Evolutionary conservation across 2,888 invertebrate genomes (phyloP), one percentile per base, ranked within the genome.

Genomic region (Linnaemya tessellans): DNA sequence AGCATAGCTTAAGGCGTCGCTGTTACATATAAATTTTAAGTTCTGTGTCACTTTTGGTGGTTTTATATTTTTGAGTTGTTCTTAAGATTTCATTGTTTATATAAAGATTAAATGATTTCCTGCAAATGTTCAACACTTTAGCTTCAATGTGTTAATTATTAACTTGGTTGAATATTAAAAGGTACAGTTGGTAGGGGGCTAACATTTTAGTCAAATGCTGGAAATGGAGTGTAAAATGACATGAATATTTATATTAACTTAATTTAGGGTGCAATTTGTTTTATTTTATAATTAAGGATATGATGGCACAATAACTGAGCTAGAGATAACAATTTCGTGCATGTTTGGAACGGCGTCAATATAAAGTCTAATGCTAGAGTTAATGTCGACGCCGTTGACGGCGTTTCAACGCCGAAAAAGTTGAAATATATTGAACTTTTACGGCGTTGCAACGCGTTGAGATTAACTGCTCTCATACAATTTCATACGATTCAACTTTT

Each of bases 1-100:
- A 82, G 85, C 85, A 85, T 82, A 71, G 65, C 82, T 82, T 43
- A 13, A 85, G 85, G 85, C 82, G 11, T 0, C 35, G 60, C 11
- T 41, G 68, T 64, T 70, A 79, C 82, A 85, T 60, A 68, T 71
- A 38, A 68, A 68, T 54, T 54, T 73, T 68, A 41, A 81, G 73
- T 73, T 51, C 60, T 64, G 62, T 60, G 51, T 7, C n/a, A n/a
- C 25, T 38, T 10, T 58, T 35, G 20, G 35, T 10, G 3, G 30
- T 38, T 38, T 38, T 38, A 11, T 3, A 3, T 41, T 68, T 83
- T 13, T 13, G 13, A n/a, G n/a, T 51, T 20, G 15, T 67, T 73
- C 73, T 68, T 51, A 49, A 15, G 11, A 0, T 15, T 65, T 67
- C 60, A n/a, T 56, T 49, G 18, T 62, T 70, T 20, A 13, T 67